Conservation (phyloP, 2,888 invertebrate genomes). For the Onthophagus sagittarius region DNA sequence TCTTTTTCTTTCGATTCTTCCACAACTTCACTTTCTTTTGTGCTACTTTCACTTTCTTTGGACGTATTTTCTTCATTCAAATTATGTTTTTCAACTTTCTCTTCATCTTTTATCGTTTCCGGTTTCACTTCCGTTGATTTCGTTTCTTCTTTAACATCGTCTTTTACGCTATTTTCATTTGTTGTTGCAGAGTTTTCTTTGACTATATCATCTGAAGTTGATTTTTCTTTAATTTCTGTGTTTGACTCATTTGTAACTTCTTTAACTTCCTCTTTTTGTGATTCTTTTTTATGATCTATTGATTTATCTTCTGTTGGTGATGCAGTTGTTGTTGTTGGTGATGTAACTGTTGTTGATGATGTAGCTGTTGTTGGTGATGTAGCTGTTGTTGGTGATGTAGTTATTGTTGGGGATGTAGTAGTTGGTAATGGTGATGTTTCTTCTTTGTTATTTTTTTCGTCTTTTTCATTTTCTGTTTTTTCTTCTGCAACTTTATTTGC, state of each 20-base stretch:
- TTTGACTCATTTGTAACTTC: slow-evolving; percentile 12
- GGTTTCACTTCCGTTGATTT: not conserved
- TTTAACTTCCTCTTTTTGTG: not conserved
- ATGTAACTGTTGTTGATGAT: slow-evolving; percentile 9
- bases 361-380: not conserved
- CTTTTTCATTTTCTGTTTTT: not conserved
- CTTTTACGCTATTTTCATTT: slow-evolving; percentile 32
- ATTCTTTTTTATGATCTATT: slow-evolving; percentile 8
- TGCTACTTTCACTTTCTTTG: slow-evolving; percentile 16
- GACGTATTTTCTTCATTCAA: slow-evolving; percentile 11
- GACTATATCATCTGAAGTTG: slow-evolving; percentile 33
- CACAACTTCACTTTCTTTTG: slow-evolving; percentile 22
- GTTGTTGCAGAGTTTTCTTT: slow-evolving; percentile 36
- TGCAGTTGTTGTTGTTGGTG: not conserved
- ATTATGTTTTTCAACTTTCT: slow-evolving; percentile 15
- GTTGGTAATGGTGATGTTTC: slow-evolving; percentile 1
- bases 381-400: not conserved
- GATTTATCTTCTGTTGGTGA: slow-evolving; percentile 9
- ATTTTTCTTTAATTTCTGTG: slow-evolving; percentile 19
- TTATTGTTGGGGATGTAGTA: slow-evolving; percentile 1
- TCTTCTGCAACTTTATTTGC: not conserved
- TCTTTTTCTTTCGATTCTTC: slow-evolving; percentile 44
- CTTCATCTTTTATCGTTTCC: slow-evolving; percentile 18
- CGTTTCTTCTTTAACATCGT: slow-evolving; percentile 27
- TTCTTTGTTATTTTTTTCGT: not conserved